Conservation (phyloP, 2,113 vertebrate genomes). For the Podarcis muralis region DNA sequence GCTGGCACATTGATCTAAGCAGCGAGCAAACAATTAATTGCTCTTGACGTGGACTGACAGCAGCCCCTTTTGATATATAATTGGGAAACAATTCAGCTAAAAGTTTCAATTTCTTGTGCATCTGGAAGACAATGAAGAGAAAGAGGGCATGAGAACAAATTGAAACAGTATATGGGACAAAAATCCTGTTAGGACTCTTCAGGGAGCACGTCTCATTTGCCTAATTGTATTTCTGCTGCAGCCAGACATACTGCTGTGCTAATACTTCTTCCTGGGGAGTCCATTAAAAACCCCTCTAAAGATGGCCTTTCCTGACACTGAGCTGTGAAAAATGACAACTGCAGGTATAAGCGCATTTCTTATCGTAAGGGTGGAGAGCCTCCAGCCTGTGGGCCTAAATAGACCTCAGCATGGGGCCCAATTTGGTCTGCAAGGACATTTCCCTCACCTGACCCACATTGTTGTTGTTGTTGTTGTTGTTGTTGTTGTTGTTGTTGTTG, state of each 20-base stretch:
- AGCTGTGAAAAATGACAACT: constrained; percentile 39
- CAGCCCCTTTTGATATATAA: constrained; percentile 68
- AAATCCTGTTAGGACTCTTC: constrained; percentile 78
- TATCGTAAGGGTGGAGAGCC: not conserved
- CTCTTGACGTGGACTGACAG: constrained; percentile 63
- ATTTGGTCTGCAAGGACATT: too few species aligned
- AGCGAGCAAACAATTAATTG: constrained; percentile 52
- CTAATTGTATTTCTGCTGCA: constrained; percentile 79
- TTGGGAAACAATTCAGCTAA: constrained; percentile 64
- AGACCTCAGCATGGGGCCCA: too few species aligned
- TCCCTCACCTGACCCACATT: too few species aligned
- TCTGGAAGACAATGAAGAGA: constrained; percentile 73
- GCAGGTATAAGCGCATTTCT: constrained; percentile 49
- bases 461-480: too few species aligned
- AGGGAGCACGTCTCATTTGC: constrained; percentile 73
- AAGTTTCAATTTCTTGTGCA: constrained; percentile 74
- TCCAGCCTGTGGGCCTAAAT: too few species aligned
- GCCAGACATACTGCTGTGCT: constrained; percentile 68
- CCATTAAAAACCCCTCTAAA: constrained; percentile 47
- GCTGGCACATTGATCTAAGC: constrained; percentile 13
- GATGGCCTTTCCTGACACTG: constrained; percentile 42
- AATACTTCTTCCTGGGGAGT: constrained; percentile 60
- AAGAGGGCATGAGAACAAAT: constrained; percentile 71
- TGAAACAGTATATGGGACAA: constrained; percentile 77
- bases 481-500: too few species aligned